These are phyloP conservation scores for Lepas anatifera DNA, from an alignment of 2,888 invertebrate genomes.

Conservation along the genomic window DNA sequence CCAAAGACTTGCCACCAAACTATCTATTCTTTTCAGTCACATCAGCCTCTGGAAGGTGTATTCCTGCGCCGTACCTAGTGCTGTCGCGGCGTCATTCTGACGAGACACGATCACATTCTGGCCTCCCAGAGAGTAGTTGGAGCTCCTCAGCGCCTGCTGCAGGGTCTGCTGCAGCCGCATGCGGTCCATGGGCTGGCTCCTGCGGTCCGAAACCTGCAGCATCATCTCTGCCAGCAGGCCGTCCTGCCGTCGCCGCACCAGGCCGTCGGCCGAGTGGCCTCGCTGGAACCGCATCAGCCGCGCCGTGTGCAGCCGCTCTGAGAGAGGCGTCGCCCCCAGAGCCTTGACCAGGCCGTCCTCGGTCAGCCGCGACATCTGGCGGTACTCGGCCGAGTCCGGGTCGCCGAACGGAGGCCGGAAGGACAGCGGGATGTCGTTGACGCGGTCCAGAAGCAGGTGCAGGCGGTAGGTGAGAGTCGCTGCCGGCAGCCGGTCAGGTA, in stretches of 20 bases:
- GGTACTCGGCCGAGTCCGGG: constrained; percentile 20
- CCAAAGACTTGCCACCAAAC: no score
- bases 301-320: constrained; percentile 17
- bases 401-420: constrained; percentile 21
- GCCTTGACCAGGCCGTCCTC: constrained; percentile 20
- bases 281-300: constrained; percentile 20
- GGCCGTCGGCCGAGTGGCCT: not conserved
- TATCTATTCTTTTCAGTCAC: no score
- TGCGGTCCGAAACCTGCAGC: constrained; percentile 12
- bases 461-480: constrained; percentile 22
- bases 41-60: no score
- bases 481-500: no score
- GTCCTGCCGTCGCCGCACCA: not conserved
- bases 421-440: constrained; percentile 20
- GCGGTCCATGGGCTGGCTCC: not conserved
- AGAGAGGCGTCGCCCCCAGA: constrained; percentile 19
- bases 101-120: not conserved
- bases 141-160: not conserved
- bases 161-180: not conserved
- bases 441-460: constrained; percentile 22
- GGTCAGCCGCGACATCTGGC: constrained; percentile 20
- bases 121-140: constrained; percentile 61
- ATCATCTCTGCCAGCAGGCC: constrained; percentile 22
- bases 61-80: no score
- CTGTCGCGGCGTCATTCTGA: not conserved